Base-by-base conservation (phyloP, 2,888 invertebrate genomes). In the Brachynemurus nebulosus region DNA sequence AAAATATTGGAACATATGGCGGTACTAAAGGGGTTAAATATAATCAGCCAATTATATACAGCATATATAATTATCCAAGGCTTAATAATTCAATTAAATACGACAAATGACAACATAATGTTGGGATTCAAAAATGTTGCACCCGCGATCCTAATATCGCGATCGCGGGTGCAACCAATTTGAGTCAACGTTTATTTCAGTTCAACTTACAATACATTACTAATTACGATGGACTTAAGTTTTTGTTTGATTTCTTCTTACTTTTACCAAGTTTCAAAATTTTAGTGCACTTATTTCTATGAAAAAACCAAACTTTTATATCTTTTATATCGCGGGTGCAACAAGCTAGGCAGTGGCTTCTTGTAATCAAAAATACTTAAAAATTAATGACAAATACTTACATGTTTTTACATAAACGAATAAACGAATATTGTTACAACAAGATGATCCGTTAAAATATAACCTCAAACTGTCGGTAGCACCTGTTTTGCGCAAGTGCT, bases 151-250 rank as follows among this genome's bases (percentile, higher is more conserved):
- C n/a, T n/a, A n/a, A n/a, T n/a, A n/a, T n/a, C n/a, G 8, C 12
- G 33, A 43, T 46, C 46, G 46, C 46, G 42, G 42, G 42, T 45
- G 45, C 34, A 45, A 45, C 45, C 12, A 42, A 34, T 46, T 46
- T 34, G 12, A 34, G 34, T 34, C 12, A 34, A 9, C 34, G 34
- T 34, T 34, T 34, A 34, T 34, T 34, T 34, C 12, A 34, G 12
- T 12, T 12, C 12, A 12, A 34, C 14, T 9, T 9, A 9, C 34
- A 34, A 9, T 12, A 34, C 34, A 34, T 12, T 34, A 8, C 12
- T 34, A 34, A 34, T 9, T 9, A 34, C 34, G n/a, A 34, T 8
- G 7, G 7, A 34, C 12, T 34, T 34, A 34, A 34, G 34, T 34
- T 34, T 34, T 6, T 6, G 6, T 34, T 34, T 34, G 14, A 34